These are phyloP conservation scores for Platysternon megacephalum DNA, from an alignment of 2,113 vertebrate species.

Conservation along the genomic window DNA sequence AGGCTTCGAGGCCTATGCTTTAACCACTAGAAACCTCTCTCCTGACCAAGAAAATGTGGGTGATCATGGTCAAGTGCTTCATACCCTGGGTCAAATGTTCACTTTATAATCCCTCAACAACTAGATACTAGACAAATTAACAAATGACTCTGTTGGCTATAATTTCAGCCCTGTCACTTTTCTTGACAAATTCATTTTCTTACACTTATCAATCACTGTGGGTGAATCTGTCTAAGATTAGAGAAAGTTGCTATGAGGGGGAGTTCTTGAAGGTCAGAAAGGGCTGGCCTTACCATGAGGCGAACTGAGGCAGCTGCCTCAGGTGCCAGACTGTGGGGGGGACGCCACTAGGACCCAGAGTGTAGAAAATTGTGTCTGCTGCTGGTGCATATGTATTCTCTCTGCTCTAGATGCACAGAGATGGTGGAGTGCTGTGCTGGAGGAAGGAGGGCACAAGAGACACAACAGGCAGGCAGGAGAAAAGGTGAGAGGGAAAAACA, in stretches of 20 bases:
- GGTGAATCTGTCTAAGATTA: conserved; percentile 59
- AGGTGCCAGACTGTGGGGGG: no score
- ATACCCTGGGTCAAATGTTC: neutral
- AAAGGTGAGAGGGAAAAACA: no score
- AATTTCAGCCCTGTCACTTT: neutral
- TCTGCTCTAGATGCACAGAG: no score
- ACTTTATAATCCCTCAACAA: neutral
- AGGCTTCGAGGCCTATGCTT: neutral
- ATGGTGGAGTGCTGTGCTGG: no score
- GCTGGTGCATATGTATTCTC: no score
- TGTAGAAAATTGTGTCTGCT: no score
- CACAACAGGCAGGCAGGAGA: no score
- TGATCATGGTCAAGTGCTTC: neutral
- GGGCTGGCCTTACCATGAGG: no score
- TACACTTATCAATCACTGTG: conserved; percentile 45
- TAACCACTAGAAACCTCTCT: neutral
- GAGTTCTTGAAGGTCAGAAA: conserved; percentile 65
- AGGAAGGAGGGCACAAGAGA: no score
- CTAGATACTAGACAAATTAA: conserved; percentile 7
- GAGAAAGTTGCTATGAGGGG: conserved; percentile 51
- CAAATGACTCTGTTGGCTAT: conserved; percentile 5
- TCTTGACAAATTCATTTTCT: conserved; percentile 55
- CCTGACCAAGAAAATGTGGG: neutral
- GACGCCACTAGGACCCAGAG: no score
- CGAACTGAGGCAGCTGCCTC: no score